Percentiles rank a stretch among this genome's conserved stretches.
Evolutionary conservation across 2,113 vertebrate genomes (phyloP).

Genomic region (Strix uralensis): DNA sequence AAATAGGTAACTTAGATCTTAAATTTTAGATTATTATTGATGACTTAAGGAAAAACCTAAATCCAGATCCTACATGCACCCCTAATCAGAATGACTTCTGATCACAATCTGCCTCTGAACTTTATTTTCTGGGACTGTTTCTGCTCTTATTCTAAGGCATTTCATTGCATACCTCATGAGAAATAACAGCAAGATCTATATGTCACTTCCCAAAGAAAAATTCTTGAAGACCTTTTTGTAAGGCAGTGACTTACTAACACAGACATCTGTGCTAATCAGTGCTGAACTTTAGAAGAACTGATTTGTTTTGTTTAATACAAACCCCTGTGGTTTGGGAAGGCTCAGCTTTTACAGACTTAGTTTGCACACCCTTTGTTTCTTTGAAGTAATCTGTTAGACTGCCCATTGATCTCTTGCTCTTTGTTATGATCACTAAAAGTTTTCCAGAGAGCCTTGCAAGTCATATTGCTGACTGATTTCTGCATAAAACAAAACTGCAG

Average conservation of each 20-base stretch:
- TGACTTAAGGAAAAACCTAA: neutral
- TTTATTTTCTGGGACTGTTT: neutral
- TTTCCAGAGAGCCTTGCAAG: neutral
- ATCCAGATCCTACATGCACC: neutral
- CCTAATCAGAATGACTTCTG: neutral
- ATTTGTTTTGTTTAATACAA: neutral
- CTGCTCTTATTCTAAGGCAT: neutral
- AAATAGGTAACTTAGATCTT: neutral
- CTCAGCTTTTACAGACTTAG: neutral
- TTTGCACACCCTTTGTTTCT: neutral
- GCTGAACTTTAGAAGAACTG: neutral
- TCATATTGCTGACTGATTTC: neutral
- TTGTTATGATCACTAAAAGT: neutral
- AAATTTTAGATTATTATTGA: neutral
- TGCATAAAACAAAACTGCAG: conserved; percentile 2
- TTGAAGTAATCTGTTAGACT: neutral
- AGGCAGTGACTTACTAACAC: neutral
- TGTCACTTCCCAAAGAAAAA: neutral
- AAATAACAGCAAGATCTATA: neutral
- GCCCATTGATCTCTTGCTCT: conserved; percentile 22
- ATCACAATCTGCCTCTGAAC: neutral
- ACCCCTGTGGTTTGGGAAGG: neutral
- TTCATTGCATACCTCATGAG: neutral
- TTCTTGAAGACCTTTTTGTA: neutral
- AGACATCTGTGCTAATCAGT: conserved; percentile 2